Conservation (phyloP, 2,113 vertebrate genomes). For the Redunca redunca region DNA sequence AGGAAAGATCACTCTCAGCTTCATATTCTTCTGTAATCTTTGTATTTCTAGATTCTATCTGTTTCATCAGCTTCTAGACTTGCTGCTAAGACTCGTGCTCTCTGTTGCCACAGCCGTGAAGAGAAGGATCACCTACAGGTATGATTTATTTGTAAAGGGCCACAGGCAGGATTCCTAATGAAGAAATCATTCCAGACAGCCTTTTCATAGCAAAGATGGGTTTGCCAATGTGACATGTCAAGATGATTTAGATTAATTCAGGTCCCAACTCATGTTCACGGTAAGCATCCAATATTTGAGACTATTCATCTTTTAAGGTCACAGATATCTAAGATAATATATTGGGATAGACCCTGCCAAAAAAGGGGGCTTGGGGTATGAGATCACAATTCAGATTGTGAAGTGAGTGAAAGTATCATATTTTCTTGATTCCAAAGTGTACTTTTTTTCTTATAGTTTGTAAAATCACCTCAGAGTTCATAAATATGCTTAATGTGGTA, state of each 20-base stretch:
- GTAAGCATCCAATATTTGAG: background rate
- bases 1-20: background rate
- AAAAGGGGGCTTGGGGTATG: background rate
- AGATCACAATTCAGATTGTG: background rate
- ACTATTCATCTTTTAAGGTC: background rate
- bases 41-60: background rate
- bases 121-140: background rate
- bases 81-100: background rate
- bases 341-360: background rate
- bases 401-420: background rate
- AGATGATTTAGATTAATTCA: conserved; percentile 20
- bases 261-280: background rate
- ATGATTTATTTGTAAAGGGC: conserved; percentile 15
- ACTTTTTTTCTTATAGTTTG: background rate
- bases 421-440: background rate
- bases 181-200: conserved; percentile 7
- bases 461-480: background rate
- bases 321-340: background rate
- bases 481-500: background rate
- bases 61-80: background rate
- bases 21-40: background rate
- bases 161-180: conserved; percentile 3
- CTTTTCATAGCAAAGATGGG: conserved; percentile 11
- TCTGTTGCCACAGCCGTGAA: background rate
- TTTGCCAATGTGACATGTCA: background rate